Evolutionary conservation across 2,888 invertebrate species (phyloP).

Genomic region (Acanthopleura granulata): DNA sequence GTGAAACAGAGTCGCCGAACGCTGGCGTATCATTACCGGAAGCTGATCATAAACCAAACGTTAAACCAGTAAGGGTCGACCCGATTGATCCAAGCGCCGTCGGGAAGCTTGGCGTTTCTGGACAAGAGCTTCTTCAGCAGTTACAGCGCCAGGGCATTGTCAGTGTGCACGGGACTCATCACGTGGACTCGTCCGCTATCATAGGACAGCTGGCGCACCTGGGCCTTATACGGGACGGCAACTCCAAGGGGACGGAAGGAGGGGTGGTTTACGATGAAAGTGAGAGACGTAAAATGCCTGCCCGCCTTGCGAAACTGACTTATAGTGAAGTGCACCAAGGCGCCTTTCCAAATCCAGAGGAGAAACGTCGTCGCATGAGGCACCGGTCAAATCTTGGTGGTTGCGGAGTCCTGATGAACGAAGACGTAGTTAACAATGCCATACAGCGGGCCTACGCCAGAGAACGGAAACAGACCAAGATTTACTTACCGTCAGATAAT

Average conservation of each 20-base stretch:
- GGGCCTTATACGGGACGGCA: neutral
- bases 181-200: neutral
- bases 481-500: neutral
- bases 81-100: neutral
- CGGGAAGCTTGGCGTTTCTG: neutral
- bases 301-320: neutral
- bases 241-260: too few species aligned
- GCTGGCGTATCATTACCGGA: neutral
- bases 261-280: neutral
- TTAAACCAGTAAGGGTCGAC: neutral
- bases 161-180: neutral
- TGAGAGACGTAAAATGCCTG: neutral
- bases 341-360: neutral
- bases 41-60: neutral
- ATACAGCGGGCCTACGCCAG: neutral
- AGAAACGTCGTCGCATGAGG: neutral
- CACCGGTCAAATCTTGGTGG: neutral
- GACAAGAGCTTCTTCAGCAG: neutral
- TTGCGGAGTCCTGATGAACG: neutral
- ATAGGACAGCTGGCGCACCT: conserved; percentile 3
- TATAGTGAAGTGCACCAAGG: neutral
- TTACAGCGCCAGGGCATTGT: neutral
- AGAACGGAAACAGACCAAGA: neutral
- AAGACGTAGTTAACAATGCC: conserved; percentile 11
- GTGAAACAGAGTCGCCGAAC: neutral